Base-by-base conservation (phyloP, 2,113 vertebrate species). In the Casuarius casuarius region DNA sequence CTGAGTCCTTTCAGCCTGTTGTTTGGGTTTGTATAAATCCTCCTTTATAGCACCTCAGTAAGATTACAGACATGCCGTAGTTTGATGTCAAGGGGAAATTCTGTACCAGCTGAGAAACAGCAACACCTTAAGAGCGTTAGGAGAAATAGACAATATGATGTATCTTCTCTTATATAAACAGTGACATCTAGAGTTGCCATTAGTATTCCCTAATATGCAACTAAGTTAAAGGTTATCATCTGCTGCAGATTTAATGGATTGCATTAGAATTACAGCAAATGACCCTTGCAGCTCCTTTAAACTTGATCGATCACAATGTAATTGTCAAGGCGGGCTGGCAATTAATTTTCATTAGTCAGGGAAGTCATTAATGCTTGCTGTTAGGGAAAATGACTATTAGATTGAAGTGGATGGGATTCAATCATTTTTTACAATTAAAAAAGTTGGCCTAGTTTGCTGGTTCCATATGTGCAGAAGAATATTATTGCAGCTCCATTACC, bases 271-370 rank as follows among this genome's bases (percentile, higher is more conserved):
- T 97, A 84, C 42, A 97, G 90, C 94, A 97, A 97, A 97, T 98
- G 97, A 98, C 97, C 97, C 94, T 94, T 97, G 84, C 65, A 96
- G 75, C 71, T 97, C 94, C 87, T 97, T 94, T 97, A 98, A 97
- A 98, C 88, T 96, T 97, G 97, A 98, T 98, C 87, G 52, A 98
- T 98, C 94, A 92, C 94, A 97, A 95, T 63, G 70, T 96, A 98
- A 98, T 98, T 97, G 88, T 97, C 95, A 95, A 98, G 95, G 86
- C 21, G 7, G 95, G 59, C 84, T 91, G 95, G 95, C 92, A 98
- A 98, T 98, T 98, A 98, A 98, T 98, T 98, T 98, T 98, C 96
- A 97, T 98, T 98, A 98, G 94, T 56, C 80, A 80, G 77, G 91
- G 91, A 98, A 96, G 97, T 95, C 96, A 97, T 97, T 97, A 97